Evolutionary conservation across 2,113 vertebrate genomes (phyloP), one percentile per base, ranked within the genome.

Genomic region (Xerus inauris): DNA sequence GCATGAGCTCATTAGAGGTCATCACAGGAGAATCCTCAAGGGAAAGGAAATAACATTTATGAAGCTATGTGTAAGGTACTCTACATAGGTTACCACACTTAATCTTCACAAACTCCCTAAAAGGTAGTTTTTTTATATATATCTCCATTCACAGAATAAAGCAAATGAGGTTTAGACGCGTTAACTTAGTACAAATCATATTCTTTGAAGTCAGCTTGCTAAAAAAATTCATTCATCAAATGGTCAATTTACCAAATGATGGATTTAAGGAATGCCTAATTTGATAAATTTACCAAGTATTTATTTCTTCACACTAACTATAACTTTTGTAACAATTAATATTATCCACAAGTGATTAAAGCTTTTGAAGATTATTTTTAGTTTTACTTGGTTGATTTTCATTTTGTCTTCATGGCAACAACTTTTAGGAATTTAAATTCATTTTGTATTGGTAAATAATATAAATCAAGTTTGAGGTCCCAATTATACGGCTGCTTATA

Each of bases 281-380:
- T 75, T 95, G 42, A 35, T 94, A 49, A 93, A 93, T 64, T 89
- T 67, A 82, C 38, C 62, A 94, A 91, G 19, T 93, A 77, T 47
- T 73, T 73, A 10, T 89, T 93, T 94, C 65, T 57, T 89, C 75
- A 91, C 77, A 73, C 49, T 73, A 92, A 75, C 32, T 57, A n/a
- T 59, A 86, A 88, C 35, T 42, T 94, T 92, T 64, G 28, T 3
- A 69, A 54, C 11, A 64, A 42, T 89, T 77, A 94, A 81, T 79
- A 77, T 71, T 92, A 82, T 62, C 40, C 38, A 81, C 11, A n/a
- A 57, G 30, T 65, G 64, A 72, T 42, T 77, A 47, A 94, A 82
- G 30, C 19, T 83, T 89, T 49, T 47, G 26, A 94, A 77, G 45
- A 32, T 45, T 75, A 80, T 59, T 49, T 82, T 77, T 71, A 89